Percentiles rank a stretch among this genome's conserved stretches.
Evolutionary conservation across 2,797 vertebrate species (phyloP).

Genomic region (Muraenolepis orangiensis): DNA sequence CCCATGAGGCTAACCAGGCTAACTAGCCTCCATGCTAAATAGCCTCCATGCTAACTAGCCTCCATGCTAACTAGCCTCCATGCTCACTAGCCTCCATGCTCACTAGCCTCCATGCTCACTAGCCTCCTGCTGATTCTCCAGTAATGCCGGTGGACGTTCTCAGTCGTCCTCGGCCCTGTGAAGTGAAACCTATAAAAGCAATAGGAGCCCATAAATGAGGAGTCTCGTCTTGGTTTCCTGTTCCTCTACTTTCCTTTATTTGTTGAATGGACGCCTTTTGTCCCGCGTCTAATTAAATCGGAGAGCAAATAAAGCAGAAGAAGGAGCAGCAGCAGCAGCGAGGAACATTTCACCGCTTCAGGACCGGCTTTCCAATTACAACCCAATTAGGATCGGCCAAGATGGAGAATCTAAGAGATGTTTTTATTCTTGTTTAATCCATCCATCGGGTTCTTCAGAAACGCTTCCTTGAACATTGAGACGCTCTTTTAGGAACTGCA

Average conservation of each 20-base stretch:
- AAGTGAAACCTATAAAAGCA: neutral
- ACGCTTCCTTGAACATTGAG: too few relatives aligned
- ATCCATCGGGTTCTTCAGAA: too few relatives aligned
- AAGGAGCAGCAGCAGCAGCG: neutral
- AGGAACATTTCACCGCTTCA: neutral
- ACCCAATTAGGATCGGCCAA: neutral
- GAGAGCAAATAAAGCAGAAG: too few relatives aligned
- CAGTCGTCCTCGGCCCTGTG: neutral
- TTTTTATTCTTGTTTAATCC: too few relatives aligned
- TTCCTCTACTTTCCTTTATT: neutral
- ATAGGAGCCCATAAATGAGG: neutral
- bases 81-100: too few relatives aligned
- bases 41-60: too few relatives aligned
- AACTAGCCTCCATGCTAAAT: too few relatives aligned
- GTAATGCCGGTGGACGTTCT: neutral
- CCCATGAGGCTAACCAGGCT: too few relatives aligned
- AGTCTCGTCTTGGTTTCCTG: neutral
- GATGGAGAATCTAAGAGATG: neutral
- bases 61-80: neutral
- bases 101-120: neutral
- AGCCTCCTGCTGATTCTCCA: neutral
- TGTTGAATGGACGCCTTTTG: neutral
- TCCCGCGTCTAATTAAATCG: neutral
- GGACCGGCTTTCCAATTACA: neutral
- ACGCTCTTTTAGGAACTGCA: too few relatives aligned